Percentiles rank a stretch among this genome's conserved stretches.
Conservation (phyloP, 2,888 invertebrate genomes). For the Drosophila kambysellisi region DNA sequence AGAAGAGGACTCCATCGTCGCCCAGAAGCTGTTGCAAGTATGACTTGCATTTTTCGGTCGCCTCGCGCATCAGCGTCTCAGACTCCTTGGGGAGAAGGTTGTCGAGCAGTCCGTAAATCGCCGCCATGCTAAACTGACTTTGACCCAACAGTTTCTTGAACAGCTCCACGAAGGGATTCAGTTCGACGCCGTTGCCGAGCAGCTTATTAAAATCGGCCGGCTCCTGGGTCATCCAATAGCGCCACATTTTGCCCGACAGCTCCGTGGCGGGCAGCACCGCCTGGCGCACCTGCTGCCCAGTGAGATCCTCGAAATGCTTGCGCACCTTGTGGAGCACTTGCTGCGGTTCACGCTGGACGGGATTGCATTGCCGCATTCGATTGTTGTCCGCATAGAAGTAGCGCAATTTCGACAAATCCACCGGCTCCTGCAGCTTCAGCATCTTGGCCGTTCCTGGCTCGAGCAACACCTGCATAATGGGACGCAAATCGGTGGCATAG, state of each 20-base stretch:
- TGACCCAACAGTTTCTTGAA: conserved; percentile 88
- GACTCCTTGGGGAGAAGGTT: conserved; percentile 88
- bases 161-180: conserved; percentile 87
- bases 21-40: conserved; percentile 89
- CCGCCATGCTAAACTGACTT: conserved; percentile 89
- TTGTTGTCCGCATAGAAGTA: conserved; percentile 92
- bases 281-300: conserved; percentile 78
- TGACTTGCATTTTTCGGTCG: conserved; percentile 87
- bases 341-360: conserved; percentile 89
- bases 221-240: conserved; percentile 91
- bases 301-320: conserved; percentile 84
- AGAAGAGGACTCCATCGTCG: conserved; percentile 92
- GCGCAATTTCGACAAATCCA: conserved; percentile 89
- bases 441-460: conserved; percentile 86
- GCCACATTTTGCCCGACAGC: conserved; percentile 89
- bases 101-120: conserved; percentile 89
- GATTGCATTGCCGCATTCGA: conserved; percentile 90
- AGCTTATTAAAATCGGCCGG: conserved; percentile 87
- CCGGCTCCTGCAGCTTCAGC: conserved; percentile 87
- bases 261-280: conserved; percentile 78
- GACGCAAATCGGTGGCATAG: conserved; percentile 91
- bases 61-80: conserved; percentile 88
- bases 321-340: conserved; percentile 87
- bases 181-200: conserved; percentile 88
- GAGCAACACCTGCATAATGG: conserved; percentile 88